These are phyloP conservation scores for Zoroaster sp. DNA, from an alignment of 53 echinoderm and acorn worm genomes.

Conservation along the genomic window DNA sequence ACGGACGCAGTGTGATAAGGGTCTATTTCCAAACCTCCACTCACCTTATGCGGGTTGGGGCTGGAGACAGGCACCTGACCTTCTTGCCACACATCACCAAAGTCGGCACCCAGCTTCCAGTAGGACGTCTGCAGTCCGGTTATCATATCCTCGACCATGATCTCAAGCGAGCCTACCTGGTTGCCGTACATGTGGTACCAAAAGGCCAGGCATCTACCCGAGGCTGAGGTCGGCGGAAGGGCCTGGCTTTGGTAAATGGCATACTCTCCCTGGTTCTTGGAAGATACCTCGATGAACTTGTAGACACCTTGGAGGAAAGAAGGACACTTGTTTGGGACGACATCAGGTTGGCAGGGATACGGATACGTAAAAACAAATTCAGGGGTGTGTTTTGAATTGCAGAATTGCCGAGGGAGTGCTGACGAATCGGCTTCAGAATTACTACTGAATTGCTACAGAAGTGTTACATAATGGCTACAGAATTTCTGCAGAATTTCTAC, in stretches of 20 bases:
- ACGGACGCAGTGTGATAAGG: too few relatives aligned
- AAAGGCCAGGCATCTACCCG: constrained; percentile 63
- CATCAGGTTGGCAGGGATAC: neutral
- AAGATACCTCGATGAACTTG: constrained; percentile 70
- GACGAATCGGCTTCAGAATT: neutral
- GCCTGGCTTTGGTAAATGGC: constrained; percentile 49
- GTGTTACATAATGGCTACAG: too few relatives aligned
- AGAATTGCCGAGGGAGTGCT: too few relatives aligned
- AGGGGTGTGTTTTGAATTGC: too few relatives aligned
- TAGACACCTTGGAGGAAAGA: constrained; percentile 59
- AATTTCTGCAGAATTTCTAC: too few relatives aligned
- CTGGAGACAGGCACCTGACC: constrained; percentile 71
- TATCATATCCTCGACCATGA: constrained; percentile 24
- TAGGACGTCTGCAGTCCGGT: neutral
- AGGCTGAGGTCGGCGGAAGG: constrained; percentile 24
- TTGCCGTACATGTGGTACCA: constrained; percentile 82
- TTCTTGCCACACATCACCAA: constrained; percentile 59
- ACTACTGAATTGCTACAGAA: too few relatives aligned
- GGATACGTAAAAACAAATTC: neutral
- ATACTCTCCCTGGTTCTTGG: neutral
- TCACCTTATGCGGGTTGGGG: constrained; percentile 59
- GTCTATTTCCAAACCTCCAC: too few relatives aligned
- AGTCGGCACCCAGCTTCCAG: constrained; percentile 53
- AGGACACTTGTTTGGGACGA: too few relatives aligned
- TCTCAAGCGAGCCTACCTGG: constrained; percentile 41